Evolutionary conservation across 2,888 invertebrate genomes (phyloP), one percentile per base, ranked within the genome.

Genomic region (Leucoptera coffeella): DNA sequence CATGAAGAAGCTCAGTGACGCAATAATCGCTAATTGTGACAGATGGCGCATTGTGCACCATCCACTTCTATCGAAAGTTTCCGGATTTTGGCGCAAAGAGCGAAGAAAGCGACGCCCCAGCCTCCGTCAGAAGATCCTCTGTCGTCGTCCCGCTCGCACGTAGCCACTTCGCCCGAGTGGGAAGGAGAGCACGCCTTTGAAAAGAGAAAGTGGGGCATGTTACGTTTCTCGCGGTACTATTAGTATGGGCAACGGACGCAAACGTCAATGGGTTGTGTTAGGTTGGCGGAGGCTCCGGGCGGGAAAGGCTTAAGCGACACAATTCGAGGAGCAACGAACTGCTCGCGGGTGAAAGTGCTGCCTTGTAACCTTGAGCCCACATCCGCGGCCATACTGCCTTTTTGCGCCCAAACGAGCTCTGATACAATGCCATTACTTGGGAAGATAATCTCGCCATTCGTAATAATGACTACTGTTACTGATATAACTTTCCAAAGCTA

Each of bases 151-250:
- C 60, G 37, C 53, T 67, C 54, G 37, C 30, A 36, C 47, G 32
- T 41, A 36, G 37, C 36, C 35, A 34, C 36, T 35, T 29, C 31
- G 34, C 32, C 37, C 38, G 39, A 39, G 45, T 39, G 41, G 45
- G 59, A 65, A 45, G 51, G 60, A 62, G 61, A 65, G 55, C 39
- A 47, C 43, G 48, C 47, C 47, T 55, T 51, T 59, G 62, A 65
- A 69, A 67, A 69, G 69, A 69, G 69, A 69, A 69, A 69, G 69
- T 67, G 67, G 67, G 69, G 64, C 67, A 67, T 51, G 62, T 60
- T 69, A 62, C 51, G 67, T 65, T 67, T 59, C 64, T 56, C 57
- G 53, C 57, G 53, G 48, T 62, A 56, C 59, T 56, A 67, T 67
- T 65, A 62, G 47, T 59, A 56, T 55, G 62, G 58, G 57, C 64